A percentile compares a stretch with the other conserved stretches of the same genome.
Conservation (phyloP, 2,888 invertebrate genomes). For the Morpho deidamia region DNA sequence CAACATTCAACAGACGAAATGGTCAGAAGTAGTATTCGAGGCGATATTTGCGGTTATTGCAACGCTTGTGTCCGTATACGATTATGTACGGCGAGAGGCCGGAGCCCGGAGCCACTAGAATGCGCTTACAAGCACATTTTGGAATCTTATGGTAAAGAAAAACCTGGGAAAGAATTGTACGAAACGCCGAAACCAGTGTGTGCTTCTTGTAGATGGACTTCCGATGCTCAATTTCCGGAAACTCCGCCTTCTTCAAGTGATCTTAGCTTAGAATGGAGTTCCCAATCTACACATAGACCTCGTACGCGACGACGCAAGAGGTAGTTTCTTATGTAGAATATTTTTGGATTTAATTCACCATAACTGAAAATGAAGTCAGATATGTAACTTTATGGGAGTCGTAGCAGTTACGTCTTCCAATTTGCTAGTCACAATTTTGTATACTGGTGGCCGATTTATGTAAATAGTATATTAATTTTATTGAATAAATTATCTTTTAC, state of each 20-base stretch:
- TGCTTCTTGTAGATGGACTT: constrained; percentile 69
- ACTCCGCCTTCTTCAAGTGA: constrained; percentile 66
- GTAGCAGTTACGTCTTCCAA: neutral
- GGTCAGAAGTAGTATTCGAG: constrained; percentile 53
- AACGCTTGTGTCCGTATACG: constrained; percentile 65
- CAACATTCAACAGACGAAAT: constrained; percentile 42
- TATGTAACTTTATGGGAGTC: constrained; percentile 7
- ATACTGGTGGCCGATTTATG: neutral
- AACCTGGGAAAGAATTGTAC: constrained; percentile 38
- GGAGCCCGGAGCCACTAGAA: constrained; percentile 61
- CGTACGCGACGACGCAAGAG: constrained; percentile 60
- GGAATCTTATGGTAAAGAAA: constrained; percentile 53
- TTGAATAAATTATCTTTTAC: constrained; percentile 14
- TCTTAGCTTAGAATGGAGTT: constrained; percentile 68
- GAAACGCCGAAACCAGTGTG: constrained; percentile 54
- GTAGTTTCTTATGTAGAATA: constrained; percentile 34
- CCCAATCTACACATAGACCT: constrained; percentile 53
- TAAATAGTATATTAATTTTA: neutral
- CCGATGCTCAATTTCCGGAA: constrained; percentile 69
- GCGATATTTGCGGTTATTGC: constrained; percentile 69
- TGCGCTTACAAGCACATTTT: constrained; percentile 73
- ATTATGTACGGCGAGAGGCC: constrained; percentile 58
- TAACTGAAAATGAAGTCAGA: constrained; percentile 10
- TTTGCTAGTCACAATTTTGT: constrained; percentile 13
- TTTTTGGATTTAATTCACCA: constrained; percentile 6